Conservation (phyloP, 1,140 invertebrate genomes). For the Bombus cullumanus region DNA sequence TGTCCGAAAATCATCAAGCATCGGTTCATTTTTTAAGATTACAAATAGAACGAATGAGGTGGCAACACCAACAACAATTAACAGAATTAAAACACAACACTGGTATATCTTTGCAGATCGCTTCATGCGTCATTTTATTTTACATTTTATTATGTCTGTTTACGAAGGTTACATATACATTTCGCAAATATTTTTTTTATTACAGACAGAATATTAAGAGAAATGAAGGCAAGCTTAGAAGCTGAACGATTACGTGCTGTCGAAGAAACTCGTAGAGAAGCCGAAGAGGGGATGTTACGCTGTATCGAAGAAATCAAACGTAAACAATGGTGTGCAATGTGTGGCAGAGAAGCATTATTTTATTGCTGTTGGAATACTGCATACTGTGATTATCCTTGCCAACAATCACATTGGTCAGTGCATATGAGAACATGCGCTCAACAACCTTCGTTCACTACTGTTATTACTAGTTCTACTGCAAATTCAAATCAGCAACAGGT, state of each 20-base stretch:
- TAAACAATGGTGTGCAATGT: constrained; percentile 95
- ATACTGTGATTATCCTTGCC: constrained; percentile 94
- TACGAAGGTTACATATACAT: background rate
- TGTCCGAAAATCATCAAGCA: constrained; percentile 80
- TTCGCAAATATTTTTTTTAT: constrained; percentile 14
- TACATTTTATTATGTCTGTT: background rate
- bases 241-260: constrained; percentile 86
- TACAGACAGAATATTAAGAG: constrained; percentile 84
- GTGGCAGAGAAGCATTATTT: constrained; percentile 93
- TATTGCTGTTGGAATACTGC: constrained; percentile 98
- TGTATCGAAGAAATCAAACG: constrained; percentile 90
- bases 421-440: constrained; percentile 84
- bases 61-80: constrained; percentile 86
- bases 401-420: constrained; percentile 87
- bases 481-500: constrained; percentile 64
- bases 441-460: constrained; percentile 59
- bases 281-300: constrained; percentile 86
- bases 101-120: constrained; percentile 68
- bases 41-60: constrained; percentile 87
- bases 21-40: constrained; percentile 84
- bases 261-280: constrained; percentile 84
- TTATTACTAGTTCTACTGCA: constrained; percentile 43
- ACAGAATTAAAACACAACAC: constrained; percentile 86
- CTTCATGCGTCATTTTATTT: constrained; percentile 7
- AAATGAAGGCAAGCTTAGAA: constrained; percentile 86